phyloP scores from a whole-genome alignment of 1,140 invertebrate species.

The Dufourea novaeangliae region DNA sequence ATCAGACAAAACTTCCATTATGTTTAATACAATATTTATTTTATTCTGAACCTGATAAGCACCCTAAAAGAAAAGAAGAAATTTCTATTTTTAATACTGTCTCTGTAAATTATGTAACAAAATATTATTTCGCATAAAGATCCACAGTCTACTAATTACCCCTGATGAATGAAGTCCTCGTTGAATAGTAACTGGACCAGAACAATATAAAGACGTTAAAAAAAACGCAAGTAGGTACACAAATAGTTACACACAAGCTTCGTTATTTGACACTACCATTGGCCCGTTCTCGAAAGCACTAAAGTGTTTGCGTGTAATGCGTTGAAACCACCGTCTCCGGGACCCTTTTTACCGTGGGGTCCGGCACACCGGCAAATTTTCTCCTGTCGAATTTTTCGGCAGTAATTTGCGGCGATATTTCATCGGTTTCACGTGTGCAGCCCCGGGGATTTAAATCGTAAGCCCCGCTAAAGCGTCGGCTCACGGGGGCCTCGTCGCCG shows the following conservation, averaged over 20 bases:
- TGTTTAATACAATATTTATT: no score
- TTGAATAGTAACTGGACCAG: no score
- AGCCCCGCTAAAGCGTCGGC: constrained; percentile 36
- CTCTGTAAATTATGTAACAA: no score
- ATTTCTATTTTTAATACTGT: no score
- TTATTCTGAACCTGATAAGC: no score
- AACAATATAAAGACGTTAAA: no score
- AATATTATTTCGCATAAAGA: no score
- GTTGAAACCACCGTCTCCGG: not conserved
- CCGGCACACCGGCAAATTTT: not conserved
- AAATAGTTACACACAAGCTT: not conserved
- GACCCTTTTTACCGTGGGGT: not conserved
- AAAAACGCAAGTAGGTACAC: not conserved
- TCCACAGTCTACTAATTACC: no score
- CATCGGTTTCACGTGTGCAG: constrained; percentile 6
- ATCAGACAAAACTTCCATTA: no score
- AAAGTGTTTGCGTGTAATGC: no score
- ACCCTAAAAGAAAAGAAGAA: no score
- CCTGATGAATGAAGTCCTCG: no score
- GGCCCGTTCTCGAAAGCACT: not conserved
- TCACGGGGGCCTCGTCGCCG: constrained; percentile 13
- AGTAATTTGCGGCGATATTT: constrained; percentile 46
- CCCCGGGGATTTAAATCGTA: constrained; percentile 26
- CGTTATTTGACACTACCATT: not conserved
- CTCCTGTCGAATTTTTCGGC: constrained; percentile 28